Percentiles rank a stretch among this genome's conserved stretches.
phyloP scores from a whole-genome alignment of 2,113 vertebrate species.

The Sterna hirundo region DNA sequence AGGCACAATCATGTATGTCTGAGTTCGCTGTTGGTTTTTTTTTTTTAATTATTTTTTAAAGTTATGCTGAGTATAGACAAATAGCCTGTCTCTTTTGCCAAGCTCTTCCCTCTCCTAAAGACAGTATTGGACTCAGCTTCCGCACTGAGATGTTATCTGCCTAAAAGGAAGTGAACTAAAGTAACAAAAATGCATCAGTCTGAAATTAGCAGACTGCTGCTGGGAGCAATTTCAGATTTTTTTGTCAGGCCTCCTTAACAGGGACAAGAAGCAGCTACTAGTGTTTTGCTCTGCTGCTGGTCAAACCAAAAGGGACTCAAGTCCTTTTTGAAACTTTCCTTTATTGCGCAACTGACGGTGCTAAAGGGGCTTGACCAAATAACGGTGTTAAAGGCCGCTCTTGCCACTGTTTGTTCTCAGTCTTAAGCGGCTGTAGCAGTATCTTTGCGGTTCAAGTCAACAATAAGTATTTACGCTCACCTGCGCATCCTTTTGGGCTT shows the following conservation, averaged over 20 bases:
- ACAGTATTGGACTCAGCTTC: background rate
- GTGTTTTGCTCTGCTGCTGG: background rate
- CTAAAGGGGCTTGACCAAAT: background rate
- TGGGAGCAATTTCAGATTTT: background rate
- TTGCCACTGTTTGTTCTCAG: background rate
- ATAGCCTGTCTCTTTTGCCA: background rate
- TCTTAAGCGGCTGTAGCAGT: background rate
- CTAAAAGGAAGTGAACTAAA: slow-evolving; percentile 49
- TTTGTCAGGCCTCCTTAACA: background rate
- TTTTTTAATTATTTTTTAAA: background rate
- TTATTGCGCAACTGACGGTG: background rate
- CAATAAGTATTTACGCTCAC: background rate
- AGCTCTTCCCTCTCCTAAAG: background rate
- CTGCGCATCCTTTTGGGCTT: background rate
- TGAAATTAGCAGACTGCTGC: background rate
- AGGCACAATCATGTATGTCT: background rate
- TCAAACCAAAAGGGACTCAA: background rate
- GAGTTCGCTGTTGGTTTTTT: background rate
- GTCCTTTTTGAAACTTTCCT: background rate
- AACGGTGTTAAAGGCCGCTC: background rate
- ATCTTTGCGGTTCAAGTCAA: background rate
- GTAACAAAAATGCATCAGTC: slow-evolving; percentile 20
- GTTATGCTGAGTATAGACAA: background rate
- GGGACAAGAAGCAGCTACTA: background rate
- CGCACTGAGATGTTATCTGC: background rate